Base-by-base conservation (phyloP, 1,140 invertebrate genomes). In the Macrotrachela quadricornifera region DNA sequence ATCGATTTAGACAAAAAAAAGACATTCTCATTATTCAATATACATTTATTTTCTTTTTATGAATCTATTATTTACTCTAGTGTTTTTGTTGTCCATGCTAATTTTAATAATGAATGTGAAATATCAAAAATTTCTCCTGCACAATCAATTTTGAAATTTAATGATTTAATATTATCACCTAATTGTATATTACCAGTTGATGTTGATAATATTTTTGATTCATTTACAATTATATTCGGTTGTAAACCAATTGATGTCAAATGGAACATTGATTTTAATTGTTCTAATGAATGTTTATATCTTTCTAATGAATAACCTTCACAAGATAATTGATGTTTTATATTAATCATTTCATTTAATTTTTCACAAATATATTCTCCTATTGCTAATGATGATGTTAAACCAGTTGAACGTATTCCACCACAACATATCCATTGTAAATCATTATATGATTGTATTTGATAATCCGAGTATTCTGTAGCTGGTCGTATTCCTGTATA, bases 371-470 rank as follows among this genome's bases (percentile, higher is more conserved):
- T 57, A 40, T 57, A 54, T 17, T 61, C 56, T 1, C 54, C 57
- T 16, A 64, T 62, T 1, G 61, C 63, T 11, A 62, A 55, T 40
- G 58, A 61, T 18, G 47, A 60, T 21, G 61, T 62, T 12, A 64
- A 50, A 0, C 63, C 63, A 11, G 63, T 64, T 6, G 63, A 64
- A 38, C 63, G 51, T 6, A 64, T 64, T 13, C 63, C 61, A 45
- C 63, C 61, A 43, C 62, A 55, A 13, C 60, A 62, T 38, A 63
- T 56, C 61, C 61, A 63, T 21, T 58, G 55, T 44, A 46, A 57
- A 12, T 58, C 52, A 17, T 10, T 13, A 37, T 57, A 54, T 4
- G 48, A 39, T 11, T 21, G 49, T 12, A 62, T 60, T 21, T 59
- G 56, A 50, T 60, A 62, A 40, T 62, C 61, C n/a, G 59, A 58